These are phyloP conservation scores for Dendrophyllia cribrosa DNA, from an alignment of 64 coral and sea anemone genomes.

Conservation along the genomic window DNA sequence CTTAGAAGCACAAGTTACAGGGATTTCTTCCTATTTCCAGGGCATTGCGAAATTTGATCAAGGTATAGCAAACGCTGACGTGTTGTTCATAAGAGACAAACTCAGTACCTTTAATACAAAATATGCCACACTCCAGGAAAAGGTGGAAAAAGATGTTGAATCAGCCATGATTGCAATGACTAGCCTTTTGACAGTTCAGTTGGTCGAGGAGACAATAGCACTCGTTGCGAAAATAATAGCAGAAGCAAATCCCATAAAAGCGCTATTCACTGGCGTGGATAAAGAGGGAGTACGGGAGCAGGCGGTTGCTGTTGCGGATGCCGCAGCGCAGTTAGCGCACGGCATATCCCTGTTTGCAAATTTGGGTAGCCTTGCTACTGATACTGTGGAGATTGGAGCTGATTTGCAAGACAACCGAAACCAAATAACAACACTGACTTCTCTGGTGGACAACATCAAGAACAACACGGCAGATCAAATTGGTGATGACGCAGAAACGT, in stretches of 20 bases:
- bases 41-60: constrained; percentile 54
- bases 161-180: not conserved
- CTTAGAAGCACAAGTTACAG: constrained; percentile 36
- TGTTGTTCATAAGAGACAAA: constrained; percentile 41
- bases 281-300: constrained; percentile 3
- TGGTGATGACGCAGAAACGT: constrained; percentile 21
- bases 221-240: constrained; percentile 13
- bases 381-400: not conserved
- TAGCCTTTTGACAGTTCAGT: too few species aligned
- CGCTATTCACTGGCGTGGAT: constrained; percentile 47
- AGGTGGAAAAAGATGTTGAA: not conserved
- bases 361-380: not conserved
- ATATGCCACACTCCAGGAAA: not conserved
- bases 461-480: not conserved
- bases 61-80: constrained; percentile 55
- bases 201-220: constrained; percentile 14
- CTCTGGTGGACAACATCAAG: constrained; percentile 39
- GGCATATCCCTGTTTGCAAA: not conserved
- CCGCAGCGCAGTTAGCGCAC: not conserved
- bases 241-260: constrained; percentile 43
- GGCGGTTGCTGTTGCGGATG: not conserved
- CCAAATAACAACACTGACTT: constrained; percentile 8
- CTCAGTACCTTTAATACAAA: not conserved
- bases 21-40: constrained; percentile 58
- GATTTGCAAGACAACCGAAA: constrained; percentile 40